phyloP scores from a whole-genome alignment of 1,140 invertebrate species.

The Anoplophora glabripennis region DNA sequence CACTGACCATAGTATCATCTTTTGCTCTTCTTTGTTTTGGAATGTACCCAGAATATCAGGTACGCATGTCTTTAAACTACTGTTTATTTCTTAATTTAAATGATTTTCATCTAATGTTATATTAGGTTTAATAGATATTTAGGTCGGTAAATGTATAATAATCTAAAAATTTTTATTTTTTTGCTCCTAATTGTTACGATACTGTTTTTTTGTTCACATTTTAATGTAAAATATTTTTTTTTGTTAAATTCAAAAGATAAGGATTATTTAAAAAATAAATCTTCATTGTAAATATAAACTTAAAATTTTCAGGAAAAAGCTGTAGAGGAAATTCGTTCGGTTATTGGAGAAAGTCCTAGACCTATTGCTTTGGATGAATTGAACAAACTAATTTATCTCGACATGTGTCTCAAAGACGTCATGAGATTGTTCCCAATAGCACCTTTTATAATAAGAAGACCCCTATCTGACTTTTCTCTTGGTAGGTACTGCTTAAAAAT shows the following conservation, averaged over 20 bases:
- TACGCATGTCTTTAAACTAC: constrained; percentile 4
- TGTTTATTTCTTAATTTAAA: no score
- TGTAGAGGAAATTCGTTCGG: constrained; percentile 24
- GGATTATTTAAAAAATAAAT: no score
- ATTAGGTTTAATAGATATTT: no score
- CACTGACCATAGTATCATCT: constrained; percentile 14
- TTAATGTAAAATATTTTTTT: no score
- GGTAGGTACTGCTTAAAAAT: constrained; percentile 12
- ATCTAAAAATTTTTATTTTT: no score
- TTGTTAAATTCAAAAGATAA: no score
- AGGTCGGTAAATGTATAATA: no score
- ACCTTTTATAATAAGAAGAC: constrained; percentile 26
- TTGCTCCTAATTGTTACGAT: no score
- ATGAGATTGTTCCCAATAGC: constrained; percentile 32
- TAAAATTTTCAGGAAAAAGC: constrained; percentile 23
- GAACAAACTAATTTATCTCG: constrained; percentile 27
- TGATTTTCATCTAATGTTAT: no score
- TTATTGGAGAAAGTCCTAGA: constrained; percentile 20
- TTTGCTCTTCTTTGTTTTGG: constrained; percentile 27
- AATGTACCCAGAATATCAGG: constrained; percentile 35
- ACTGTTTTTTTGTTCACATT: no score
- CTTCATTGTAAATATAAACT: no score
- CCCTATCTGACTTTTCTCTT: constrained; percentile 20
- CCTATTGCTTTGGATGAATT: constrained; percentile 21
- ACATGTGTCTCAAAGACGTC: constrained; percentile 36